These are phyloP conservation scores for Hirudinaria manillensis DNA, from an alignment of 2,888 invertebrate genomes.

Conservation along the genomic window DNA sequence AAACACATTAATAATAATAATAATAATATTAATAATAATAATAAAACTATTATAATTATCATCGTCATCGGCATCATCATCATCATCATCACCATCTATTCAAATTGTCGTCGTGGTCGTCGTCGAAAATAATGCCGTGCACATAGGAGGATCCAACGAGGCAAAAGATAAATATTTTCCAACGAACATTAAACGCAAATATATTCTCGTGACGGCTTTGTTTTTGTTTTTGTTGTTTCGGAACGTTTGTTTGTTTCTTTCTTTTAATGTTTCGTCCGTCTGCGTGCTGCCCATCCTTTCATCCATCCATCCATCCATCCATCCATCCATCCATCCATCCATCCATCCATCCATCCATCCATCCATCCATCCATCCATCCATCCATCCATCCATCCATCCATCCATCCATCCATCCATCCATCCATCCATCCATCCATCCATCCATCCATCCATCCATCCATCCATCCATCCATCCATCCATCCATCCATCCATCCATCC, in stretches of 20 bases:
- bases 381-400: background rate
- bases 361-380: constrained; percentile 12
- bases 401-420: too few species aligned
- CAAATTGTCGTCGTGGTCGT: background rate
- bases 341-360: background rate
- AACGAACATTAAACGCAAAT: background rate
- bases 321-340: constrained; percentile 45
- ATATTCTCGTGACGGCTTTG: background rate
- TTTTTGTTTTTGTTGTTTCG: background rate
- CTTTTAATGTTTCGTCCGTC: constrained; percentile 55
- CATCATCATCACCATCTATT: constrained; percentile 6
- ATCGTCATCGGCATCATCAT: constrained; percentile 11
- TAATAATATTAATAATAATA: background rate
- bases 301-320: constrained; percentile 53
- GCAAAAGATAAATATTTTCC: too few species aligned
- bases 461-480: constrained; percentile 23
- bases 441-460: constrained; percentile 23
- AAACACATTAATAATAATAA: constrained; percentile 15
- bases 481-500: constrained; percentile 23
- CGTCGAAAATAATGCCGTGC: too few species aligned
- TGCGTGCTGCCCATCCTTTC: constrained; percentile 63
- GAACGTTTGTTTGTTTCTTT: background rate
- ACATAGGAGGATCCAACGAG: too few species aligned
- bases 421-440: constrained; percentile 13
- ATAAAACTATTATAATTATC: constrained; percentile 13